These are phyloP conservation scores for Torymus texanus DNA, from an alignment of 2,888 invertebrate genomes.

Conservation along the genomic window DNA sequence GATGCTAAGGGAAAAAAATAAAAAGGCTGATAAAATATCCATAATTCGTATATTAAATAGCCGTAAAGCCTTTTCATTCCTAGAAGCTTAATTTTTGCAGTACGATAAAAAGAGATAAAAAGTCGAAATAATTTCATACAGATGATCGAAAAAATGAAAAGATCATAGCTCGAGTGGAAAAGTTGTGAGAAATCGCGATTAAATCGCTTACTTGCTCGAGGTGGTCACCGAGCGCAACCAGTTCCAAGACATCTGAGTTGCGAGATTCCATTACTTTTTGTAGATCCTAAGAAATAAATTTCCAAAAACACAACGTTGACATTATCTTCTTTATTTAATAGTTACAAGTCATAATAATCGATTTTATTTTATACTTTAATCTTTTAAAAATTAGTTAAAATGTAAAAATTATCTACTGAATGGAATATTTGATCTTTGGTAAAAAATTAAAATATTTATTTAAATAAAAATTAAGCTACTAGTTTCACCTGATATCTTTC, in stretches of 20 bases:
- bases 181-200: constrained; percentile 48
- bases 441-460: no score
- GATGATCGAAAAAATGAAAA: constrained; percentile 36
- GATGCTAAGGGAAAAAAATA: constrained; percentile 23
- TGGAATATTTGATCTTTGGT: no score
- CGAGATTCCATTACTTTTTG: constrained; percentile 84
- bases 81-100: constrained; percentile 43
- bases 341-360: background rate
- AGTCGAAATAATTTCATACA: constrained; percentile 36
- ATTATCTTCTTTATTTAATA: constrained; percentile 5
- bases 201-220: constrained; percentile 87
- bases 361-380: no score
- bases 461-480: no score
- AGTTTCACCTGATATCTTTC: constrained; percentile 89
- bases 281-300: constrained; percentile 81
- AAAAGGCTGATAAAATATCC: constrained; percentile 24
- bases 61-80: constrained; percentile 30
- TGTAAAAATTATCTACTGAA: no score
- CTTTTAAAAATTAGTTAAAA: no score
- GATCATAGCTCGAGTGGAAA: constrained; percentile 48
- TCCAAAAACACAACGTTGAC: constrained; percentile 29
- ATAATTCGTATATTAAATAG: constrained; percentile 23
- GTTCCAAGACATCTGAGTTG: constrained; percentile 84
- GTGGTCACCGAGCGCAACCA: constrained; percentile 85
- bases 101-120: constrained; percentile 35